A percentile compares a stretch with the other conserved stretches of the same genome.
phyloP scores from a whole-genome alignment of 1,140 invertebrate species.

The Drosophila tropicalis region DNA sequence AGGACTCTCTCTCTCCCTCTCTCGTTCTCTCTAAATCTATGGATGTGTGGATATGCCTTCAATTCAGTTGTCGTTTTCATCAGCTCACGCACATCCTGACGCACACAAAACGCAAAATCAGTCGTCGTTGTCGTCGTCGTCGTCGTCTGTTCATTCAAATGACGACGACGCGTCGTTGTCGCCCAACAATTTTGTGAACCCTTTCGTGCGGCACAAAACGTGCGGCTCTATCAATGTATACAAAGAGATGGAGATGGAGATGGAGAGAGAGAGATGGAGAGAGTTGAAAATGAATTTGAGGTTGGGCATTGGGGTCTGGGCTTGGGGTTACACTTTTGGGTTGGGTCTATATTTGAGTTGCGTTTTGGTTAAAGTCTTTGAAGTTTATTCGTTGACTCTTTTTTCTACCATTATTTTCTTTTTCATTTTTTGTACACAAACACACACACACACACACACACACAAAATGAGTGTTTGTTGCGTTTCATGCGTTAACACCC shows the following conservation, averaged over 20 bases:
- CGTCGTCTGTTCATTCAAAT: conserved; percentile 57
- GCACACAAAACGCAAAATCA: conserved; percentile 50
- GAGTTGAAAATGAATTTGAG: not conserved
- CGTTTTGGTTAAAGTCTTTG: conserved; percentile 41
- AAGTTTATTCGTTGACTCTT: conserved; percentile 27
- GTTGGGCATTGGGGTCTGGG: not conserved
- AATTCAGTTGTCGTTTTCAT: conserved; percentile 29
- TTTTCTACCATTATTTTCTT: not conserved
- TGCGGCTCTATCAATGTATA: not conserved
- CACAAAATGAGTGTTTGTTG: conserved; percentile 74
- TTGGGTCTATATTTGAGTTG: conserved; percentile 47
- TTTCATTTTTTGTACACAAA: conserved; percentile 20
- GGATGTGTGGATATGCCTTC: not conserved
- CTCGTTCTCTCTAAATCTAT: not conserved
- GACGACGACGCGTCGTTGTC: conserved; percentile 50
- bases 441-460: not conserved
- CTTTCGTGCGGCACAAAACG: conserved; percentile 57
- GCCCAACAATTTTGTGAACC: conserved; percentile 70
- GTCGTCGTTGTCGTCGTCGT: conserved; percentile 43
- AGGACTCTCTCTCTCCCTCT: not conserved
- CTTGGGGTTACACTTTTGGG: not conserved
- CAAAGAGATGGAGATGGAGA: too few species aligned
- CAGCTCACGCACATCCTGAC: conserved; percentile 28
- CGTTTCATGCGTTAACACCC: conserved; percentile 78
- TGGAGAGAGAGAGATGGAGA: not conserved